Evolutionary conservation across 2,113 vertebrate genomes (phyloP).

Genomic region (Lichenostomus cassidix): DNA sequence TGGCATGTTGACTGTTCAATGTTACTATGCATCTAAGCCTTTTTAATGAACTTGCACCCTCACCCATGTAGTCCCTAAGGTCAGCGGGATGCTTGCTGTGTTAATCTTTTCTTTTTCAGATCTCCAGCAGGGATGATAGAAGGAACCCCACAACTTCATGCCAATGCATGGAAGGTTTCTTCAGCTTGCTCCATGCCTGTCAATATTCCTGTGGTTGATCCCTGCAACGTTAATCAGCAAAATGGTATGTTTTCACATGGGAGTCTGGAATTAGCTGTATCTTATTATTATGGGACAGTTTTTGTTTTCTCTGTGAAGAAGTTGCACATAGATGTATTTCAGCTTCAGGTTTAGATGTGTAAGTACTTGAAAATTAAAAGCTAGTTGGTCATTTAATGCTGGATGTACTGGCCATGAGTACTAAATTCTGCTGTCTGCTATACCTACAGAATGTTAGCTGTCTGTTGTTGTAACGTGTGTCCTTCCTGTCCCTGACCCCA

Average conservation of each 20-base stretch:
- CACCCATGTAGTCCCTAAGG: not conserved
- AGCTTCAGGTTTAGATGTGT: not conserved
- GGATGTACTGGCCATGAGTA: not conserved
- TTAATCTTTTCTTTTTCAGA: conserved; percentile 64
- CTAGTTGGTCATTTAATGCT: not conserved
- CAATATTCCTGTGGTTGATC: conserved; percentile 91
- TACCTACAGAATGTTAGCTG: not conserved
- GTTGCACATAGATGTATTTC: not conserved
- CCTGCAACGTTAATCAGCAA: conserved; percentile 92
- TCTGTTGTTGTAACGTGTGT: too few relatives aligned
- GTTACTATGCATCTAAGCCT: not conserved
- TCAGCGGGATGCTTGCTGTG: not conserved
- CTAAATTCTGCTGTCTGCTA: not conserved
- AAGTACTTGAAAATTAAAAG: not conserved
- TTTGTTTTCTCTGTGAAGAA: not conserved
- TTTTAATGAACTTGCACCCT: not conserved
- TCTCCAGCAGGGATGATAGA: conserved; percentile 98
- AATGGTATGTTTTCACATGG: conserved; percentile 78
- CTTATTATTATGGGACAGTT: not conserved
- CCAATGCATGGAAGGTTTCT: conserved; percentile 94
- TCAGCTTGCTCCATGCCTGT: conserved; percentile 90
- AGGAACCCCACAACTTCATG: conserved; percentile 94
- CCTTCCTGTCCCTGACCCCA: too few relatives aligned
- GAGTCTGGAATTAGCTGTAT: not conserved
- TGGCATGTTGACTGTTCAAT: accelerated